Conservation (phyloP, 2,113 vertebrate species). For the Coryphaenoides rupestris region DNA sequence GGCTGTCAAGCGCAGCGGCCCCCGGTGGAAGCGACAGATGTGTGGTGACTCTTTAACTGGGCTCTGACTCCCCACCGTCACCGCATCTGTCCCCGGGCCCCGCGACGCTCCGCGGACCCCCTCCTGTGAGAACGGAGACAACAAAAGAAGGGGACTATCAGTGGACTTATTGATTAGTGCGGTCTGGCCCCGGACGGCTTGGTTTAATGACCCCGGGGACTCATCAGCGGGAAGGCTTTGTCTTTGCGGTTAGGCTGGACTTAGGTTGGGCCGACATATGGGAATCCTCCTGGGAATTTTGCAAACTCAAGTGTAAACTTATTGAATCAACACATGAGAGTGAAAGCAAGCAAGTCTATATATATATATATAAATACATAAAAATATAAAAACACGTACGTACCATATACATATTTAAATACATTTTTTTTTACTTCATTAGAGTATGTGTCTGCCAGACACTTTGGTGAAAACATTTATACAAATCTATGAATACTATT, state of each 20-base stretch:
- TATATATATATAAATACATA: conserved; percentile 30
- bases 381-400: conserved; percentile 18
- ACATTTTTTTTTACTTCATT: no score
- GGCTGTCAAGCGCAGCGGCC: conserved; percentile 56
- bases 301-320: conserved; percentile 30
- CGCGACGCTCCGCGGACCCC: conserved; percentile 29
- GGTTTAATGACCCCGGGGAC: conserved; percentile 71
- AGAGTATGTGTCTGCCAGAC: no score
- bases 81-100: conserved; percentile 67
- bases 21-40: conserved; percentile 69
- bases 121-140: conserved; percentile 53
- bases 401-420: conserved; percentile 31
- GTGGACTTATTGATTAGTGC: conserved; percentile 73
- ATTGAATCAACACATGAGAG: not conserved
- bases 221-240: conserved; percentile 63
- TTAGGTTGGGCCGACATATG: conserved; percentile 51
- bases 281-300: conserved; percentile 55
- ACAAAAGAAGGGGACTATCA: conserved; percentile 61
- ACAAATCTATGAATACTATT: no score
- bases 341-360: conserved; percentile 2
- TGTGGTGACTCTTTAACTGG: conserved; percentile 77
- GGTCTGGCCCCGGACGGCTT: conserved; percentile 45
- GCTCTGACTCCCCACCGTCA: conserved; percentile 59
- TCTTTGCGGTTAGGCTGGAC: conserved; percentile 58
- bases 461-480: no score